Conservation (phyloP, 2,797 vertebrate genomes). For the Falco peregrinus region DNA sequence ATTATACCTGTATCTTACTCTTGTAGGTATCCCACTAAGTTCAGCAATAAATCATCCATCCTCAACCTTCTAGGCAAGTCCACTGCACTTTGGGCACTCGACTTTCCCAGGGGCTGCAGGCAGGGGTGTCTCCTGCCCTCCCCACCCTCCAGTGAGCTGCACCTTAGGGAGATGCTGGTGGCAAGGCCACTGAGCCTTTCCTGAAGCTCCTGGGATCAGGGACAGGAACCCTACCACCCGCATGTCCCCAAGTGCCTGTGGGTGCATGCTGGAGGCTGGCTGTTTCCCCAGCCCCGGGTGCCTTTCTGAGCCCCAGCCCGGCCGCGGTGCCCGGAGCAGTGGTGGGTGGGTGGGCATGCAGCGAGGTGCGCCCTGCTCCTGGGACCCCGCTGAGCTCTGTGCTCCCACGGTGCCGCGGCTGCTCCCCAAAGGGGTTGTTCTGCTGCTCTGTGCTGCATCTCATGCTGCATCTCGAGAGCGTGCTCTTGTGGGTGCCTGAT, state of each 20-base stretch:
- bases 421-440: background rate
- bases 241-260: accelerated
- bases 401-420: background rate
- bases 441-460: background rate
- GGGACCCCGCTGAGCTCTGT: too few relatives aligned
- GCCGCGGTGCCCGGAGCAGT: accelerated
- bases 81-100: background rate
- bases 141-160: background rate
- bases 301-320: background rate
- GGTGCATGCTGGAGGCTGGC: accelerated
- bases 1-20: background rate
- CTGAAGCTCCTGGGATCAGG: background rate
- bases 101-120: background rate
- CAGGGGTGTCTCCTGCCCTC: background rate
- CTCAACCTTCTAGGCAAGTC: background rate
- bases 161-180: background rate
- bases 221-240: too few relatives aligned
- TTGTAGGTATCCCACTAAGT: background rate
- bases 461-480: background rate
- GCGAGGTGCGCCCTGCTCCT: background rate
- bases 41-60: background rate
- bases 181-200: too few relatives aligned
- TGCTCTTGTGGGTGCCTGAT: background rate
- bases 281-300: background rate
- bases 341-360: accelerated